phyloP scores from a whole-genome alignment of 2,113 vertebrate genomes.

The Erythrocercus mccallii region DNA sequence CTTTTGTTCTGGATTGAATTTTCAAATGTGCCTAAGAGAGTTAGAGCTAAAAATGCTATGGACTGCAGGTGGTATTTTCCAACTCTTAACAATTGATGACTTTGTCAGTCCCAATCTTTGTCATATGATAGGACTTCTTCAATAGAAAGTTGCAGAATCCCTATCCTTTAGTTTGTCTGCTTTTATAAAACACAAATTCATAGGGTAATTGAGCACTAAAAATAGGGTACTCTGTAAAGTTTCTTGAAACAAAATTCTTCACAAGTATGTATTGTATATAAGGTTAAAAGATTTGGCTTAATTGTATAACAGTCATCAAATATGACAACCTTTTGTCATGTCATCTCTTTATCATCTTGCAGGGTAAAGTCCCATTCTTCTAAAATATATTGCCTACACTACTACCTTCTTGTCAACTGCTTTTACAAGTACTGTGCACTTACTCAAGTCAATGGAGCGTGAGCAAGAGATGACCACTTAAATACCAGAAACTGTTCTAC shows the following conservation, averaged over 20 bases:
- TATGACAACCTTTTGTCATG: not conserved
- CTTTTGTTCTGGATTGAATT: not conserved
- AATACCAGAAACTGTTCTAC: not conserved
- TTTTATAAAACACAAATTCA: not conserved
- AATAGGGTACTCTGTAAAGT: not conserved
- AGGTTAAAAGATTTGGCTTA: not conserved
- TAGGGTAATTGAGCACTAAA: not conserved
- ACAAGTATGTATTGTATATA: not conserved
- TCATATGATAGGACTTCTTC: not conserved
- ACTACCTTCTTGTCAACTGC: not conserved
- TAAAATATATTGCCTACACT: not conserved
- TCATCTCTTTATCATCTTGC: not conserved
- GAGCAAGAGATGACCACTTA: not conserved
- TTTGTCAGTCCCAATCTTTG: not conserved
- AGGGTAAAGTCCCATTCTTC: not conserved
- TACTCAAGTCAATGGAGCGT: not conserved
- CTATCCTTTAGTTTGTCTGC: not conserved
- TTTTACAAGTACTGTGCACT: not conserved
- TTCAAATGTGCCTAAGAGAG: not conserved
- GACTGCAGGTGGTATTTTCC: not conserved
- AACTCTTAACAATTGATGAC: not conserved
- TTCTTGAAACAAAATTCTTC: not conserved
- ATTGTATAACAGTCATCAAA: not conserved
- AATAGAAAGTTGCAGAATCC: not conserved
- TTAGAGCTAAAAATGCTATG: not conserved